Percentiles rank a stretch among this genome's conserved stretches.
Evolutionary conservation across 92 coral and sea anemone genomes (phyloP).

Genomic region (Epizoanthus scotinus): DNA sequence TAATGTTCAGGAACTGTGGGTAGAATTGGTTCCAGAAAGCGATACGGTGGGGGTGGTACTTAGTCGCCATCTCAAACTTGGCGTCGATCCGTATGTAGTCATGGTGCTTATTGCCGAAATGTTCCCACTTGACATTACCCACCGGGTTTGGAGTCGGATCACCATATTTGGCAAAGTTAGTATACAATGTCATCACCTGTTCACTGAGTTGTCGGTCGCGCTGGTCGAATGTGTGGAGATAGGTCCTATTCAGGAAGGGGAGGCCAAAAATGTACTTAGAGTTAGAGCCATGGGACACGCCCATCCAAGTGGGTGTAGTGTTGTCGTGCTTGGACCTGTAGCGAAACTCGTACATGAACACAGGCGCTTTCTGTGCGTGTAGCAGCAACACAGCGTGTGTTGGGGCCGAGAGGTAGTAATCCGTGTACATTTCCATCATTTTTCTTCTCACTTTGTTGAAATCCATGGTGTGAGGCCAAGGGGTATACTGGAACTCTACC

Average conservation of each 20-base stretch:
- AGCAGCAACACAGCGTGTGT: constrained; percentile 65
- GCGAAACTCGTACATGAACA: constrained; percentile 67
- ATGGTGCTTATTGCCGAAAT: constrained; percentile 46
- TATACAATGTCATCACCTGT: constrained; percentile 63
- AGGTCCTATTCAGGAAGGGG: constrained; percentile 66
- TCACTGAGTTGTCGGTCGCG: constrained; percentile 74
- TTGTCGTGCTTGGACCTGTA: constrained; percentile 72
- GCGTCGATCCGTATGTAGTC: constrained; percentile 64
- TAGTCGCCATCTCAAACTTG: constrained; percentile 44
- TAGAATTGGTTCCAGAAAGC: constrained; percentile 71
- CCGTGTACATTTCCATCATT: constrained; percentile 63
- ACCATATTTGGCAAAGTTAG: constrained; percentile 86
- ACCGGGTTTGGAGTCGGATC: constrained; percentile 80
- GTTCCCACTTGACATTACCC: constrained; percentile 50
- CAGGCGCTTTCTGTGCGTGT: constrained; percentile 56
- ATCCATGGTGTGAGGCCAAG: constrained; percentile 71
- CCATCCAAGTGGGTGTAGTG: constrained; percentile 57
- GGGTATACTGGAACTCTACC: constrained; percentile 65
- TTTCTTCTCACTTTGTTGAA: constrained; percentile 42
- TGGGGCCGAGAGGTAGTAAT: constrained; percentile 75
- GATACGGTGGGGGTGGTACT: constrained; percentile 65
- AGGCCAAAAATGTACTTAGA: constrained; percentile 84
- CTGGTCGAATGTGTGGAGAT: constrained; percentile 65
- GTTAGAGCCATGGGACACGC: constrained; percentile 70
- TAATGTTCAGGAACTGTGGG: constrained; percentile 25